These are phyloP conservation scores for Pterostichus niger DNA, from an alignment of 2,888 invertebrate genomes.

Conservation along the genomic window DNA sequence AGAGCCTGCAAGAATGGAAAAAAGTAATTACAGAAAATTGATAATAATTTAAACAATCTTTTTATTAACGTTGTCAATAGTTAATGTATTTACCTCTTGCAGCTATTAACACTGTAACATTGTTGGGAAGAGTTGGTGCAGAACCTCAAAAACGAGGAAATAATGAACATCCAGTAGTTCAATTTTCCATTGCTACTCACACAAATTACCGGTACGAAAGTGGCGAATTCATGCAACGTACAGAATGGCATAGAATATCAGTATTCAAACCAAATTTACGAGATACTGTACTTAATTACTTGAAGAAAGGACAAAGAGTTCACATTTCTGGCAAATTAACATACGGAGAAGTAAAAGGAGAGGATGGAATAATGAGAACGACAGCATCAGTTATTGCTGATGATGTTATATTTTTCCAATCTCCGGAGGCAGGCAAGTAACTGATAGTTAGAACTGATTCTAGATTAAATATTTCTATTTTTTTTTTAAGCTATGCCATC, in stretches of 20 bases:
- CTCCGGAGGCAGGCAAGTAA: conserved; percentile 54
- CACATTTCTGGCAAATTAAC: conserved; percentile 90
- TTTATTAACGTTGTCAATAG: not conserved
- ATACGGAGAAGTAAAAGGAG: conserved; percentile 91
- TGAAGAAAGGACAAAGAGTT: conserved; percentile 92
- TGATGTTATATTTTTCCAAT: conserved; percentile 90
- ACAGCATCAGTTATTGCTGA: conserved; percentile 93
- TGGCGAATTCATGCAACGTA: conserved; percentile 90
- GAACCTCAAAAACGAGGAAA: conserved; percentile 92
- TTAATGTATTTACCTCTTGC: conserved; percentile 69
- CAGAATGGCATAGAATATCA: conserved; percentile 95
- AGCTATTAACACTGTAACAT: conserved; percentile 91
- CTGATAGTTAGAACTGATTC: not conserved
- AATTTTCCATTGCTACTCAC: conserved; percentile 95
- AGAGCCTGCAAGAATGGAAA: conserved; percentile 74
- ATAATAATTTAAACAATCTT: not conserved
- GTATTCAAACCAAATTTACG: conserved; percentile 92
- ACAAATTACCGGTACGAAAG: conserved; percentile 89
- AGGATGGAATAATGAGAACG: conserved; percentile 84
- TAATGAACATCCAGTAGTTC: conserved; percentile 90
- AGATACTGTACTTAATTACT: conserved; percentile 87
- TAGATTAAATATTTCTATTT: conserved; percentile 45
- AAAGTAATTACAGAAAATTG: conserved; percentile 71
- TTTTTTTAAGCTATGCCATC: not conserved
- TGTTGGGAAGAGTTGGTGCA: conserved; percentile 93